Percentiles rank a stretch among this genome's conserved stretches.
Conservation (phyloP, 2,797 vertebrate species). For the Danio kyathit region DNA sequence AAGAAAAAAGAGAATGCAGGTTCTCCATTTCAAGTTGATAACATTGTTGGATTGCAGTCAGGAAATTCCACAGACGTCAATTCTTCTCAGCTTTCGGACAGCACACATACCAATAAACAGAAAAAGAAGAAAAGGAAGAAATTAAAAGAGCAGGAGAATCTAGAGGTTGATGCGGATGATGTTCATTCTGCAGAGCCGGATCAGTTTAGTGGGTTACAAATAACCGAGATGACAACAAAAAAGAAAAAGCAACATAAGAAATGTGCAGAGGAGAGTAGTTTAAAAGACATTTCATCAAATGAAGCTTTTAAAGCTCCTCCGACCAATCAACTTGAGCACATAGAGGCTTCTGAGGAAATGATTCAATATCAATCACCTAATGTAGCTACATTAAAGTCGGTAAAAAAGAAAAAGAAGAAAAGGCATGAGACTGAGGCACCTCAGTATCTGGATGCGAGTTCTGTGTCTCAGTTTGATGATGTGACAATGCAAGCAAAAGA, state of each 20-base stretch:
- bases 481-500: no score
- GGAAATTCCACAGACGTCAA: background rate
- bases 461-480: no score
- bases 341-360: background rate
- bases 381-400: background rate
- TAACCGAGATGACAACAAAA: background rate
- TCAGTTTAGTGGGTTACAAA: background rate
- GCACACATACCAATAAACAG: background rate
- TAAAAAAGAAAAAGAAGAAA: background rate
- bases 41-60: background rate
- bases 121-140: constrained; percentile 18
- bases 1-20: background rate
- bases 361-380: background rate
- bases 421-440: background rate
- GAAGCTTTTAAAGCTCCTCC: background rate
- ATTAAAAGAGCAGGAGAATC: background rate
- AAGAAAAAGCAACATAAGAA: constrained; percentile 21
- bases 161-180: background rate
- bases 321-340: background rate
- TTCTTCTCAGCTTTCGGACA: background rate
- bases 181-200: background rate
- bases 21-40: background rate
- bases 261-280: constrained; percentile 16
- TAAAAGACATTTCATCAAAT: background rate
- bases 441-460: no score